Evolutionary conservation across 30 jellyfish, hydroid and myxozoan genomes (phyloP).

Genomic region (Turritopsis rubra): DNA sequence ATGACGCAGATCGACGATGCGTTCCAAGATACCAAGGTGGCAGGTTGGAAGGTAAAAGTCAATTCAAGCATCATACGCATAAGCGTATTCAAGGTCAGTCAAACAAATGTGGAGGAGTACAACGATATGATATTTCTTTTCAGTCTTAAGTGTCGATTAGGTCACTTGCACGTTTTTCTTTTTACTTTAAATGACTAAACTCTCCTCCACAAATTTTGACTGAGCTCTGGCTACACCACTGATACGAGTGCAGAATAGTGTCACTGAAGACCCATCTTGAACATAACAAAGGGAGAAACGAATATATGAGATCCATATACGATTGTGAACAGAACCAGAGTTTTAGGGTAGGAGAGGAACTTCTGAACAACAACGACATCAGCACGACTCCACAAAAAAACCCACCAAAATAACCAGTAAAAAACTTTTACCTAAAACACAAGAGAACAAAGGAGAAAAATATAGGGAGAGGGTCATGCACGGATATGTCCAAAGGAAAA

Average conservation of each 20-base stretch:
- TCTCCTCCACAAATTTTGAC: too few relatives aligned
- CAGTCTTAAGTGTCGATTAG: too few relatives aligned
- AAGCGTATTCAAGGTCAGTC: too few relatives aligned
- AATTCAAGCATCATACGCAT: too few relatives aligned
- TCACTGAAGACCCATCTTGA: neutral
- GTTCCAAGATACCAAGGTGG: constrained; percentile 2
- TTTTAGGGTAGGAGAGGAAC: neutral
- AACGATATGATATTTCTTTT: too few relatives aligned
- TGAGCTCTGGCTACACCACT: too few relatives aligned
- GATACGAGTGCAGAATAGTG: neutral
- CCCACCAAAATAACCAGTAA: neutral
- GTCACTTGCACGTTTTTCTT: too few relatives aligned
- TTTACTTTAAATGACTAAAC: too few relatives aligned
- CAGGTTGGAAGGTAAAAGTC: neutral
- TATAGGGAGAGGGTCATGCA: neutral
- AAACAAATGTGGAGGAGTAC: too few relatives aligned
- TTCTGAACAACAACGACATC: neutral
- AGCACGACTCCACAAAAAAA: neutral
- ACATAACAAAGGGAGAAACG: neutral
- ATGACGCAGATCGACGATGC: neutral
- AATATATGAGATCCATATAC: neutral
- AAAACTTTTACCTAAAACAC: neutral
- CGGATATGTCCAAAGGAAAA: neutral
- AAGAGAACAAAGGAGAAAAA: neutral
- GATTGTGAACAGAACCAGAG: neutral